Evolutionary conservation across 2,888 invertebrate species (phyloP).

Genomic region (Lepidocyrtinus sp.): DNA sequence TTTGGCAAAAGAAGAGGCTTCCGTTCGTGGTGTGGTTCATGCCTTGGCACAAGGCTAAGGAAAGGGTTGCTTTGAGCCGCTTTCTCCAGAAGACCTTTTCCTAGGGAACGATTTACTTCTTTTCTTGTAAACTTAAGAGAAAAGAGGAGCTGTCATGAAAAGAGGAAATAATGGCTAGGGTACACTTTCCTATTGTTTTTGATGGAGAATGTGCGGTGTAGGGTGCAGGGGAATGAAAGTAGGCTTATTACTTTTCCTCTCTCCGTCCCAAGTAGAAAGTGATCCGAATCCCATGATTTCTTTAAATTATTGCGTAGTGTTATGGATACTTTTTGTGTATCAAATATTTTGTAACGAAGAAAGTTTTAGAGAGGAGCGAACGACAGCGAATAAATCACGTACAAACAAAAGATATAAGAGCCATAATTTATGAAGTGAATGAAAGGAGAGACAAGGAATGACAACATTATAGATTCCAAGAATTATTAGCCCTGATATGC

Average conservation of each 20-base stretch:
- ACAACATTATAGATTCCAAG: constrained; percentile 18
- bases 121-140: neutral
- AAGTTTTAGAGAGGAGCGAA: neutral
- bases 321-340: no score
- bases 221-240: neutral
- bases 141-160: neutral
- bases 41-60: no score
- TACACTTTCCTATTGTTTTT: neutral
- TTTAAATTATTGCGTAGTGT: neutral
- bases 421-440: constrained; percentile 7
- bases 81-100: no score
- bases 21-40: neutral
- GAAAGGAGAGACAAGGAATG: neutral
- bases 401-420: constrained; percentile 14
- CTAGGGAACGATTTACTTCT: no score
- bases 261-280: no score
- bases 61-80: no score
- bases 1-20: neutral
- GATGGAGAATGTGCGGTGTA: neutral
- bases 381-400: neutral
- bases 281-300: neutral
- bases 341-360: neutral
- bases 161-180: neutral
- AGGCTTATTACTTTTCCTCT: neutral
- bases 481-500: constrained; percentile 4